Evolutionary conservation across 2,797 vertebrate species (phyloP).

Genomic region (Alcedo atthis): DNA sequence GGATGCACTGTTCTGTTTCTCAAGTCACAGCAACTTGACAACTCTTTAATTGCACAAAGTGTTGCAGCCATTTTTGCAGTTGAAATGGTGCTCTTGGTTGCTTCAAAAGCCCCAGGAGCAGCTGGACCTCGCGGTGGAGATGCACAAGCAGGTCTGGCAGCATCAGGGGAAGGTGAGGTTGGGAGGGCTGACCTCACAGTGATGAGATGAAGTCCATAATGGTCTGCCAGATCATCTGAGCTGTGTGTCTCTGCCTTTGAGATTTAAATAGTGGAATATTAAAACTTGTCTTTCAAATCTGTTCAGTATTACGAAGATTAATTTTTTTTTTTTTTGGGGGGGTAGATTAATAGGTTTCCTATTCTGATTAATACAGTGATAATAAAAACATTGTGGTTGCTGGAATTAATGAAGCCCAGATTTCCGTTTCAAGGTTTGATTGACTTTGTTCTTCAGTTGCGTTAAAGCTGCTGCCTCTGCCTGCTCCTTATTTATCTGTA

Average conservation of each 20-base stretch:
- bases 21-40: rapidly evolving
- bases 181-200: neutral
- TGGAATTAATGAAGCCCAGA: slow-evolving; percentile 66
- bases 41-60: neutral
- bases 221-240: neutral
- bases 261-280: slow-evolving; percentile 37
- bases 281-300: slow-evolving; percentile 55
- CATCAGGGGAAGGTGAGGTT: neutral
- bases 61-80: neutral
- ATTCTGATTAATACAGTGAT: slow-evolving; percentile 72
- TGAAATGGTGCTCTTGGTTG: neutral
- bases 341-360: slow-evolving; percentile 69
- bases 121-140: neutral
- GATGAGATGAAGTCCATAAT: neutral
- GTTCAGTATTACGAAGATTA: slow-evolving; percentile 61
- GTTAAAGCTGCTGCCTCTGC: slow-evolving; percentile 21
- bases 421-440: slow-evolving; percentile 57
- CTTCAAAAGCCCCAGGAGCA: neutral
- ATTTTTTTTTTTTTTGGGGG: slow-evolving; percentile 55
- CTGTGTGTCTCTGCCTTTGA: neutral
- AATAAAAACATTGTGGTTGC: slow-evolving; percentile 64
- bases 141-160: neutral
- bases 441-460: slow-evolving; percentile 45
- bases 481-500: neutral
- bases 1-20: neutral